A percentile compares a stretch with the other conserved stretches of the same genome.
phyloP scores from a whole-genome alignment of 2,113 vertebrate species.

The Rousettus leschenaultii region DNA sequence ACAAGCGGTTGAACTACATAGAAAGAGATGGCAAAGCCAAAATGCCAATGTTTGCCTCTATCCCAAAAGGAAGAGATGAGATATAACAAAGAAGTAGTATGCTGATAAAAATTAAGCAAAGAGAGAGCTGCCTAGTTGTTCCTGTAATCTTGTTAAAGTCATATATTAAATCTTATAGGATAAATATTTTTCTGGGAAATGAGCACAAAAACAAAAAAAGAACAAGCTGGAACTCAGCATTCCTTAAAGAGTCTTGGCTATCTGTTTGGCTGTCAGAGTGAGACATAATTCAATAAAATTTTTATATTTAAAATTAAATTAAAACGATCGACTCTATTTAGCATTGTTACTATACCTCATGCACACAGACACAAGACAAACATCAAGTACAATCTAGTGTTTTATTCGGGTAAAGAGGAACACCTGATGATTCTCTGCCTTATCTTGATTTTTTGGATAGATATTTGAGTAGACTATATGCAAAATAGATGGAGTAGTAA shows the following conservation, averaged over 20 bases:
- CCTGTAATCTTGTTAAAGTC: no score
- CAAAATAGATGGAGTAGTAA: no score
- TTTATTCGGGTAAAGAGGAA: neutral
- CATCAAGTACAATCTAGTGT: neutral
- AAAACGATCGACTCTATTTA: neutral
- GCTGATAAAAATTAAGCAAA: neutral
- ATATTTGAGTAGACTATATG: no score
- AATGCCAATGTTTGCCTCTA: neutral
- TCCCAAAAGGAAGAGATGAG: neutral
- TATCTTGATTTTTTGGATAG: no score
- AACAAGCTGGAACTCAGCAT: neutral
- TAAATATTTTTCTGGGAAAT: neutral
- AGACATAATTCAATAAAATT: neutral
- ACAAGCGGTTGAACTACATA: neutral
- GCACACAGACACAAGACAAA: neutral
- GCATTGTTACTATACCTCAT: neutral
- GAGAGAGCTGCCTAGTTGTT: neutral
- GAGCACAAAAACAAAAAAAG: neutral
- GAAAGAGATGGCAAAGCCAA: neutral
- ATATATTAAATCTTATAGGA: neutral
- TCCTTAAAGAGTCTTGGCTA: neutral
- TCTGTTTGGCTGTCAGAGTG: neutral
- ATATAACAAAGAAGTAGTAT: neutral
- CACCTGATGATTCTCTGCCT: neutral
- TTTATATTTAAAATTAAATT: slow-evolving; percentile 40